A percentile compares a stretch with the other conserved stretches of the same genome.
These are phyloP conservation scores for Cheilosia vernalis DNA, from an alignment of 2,888 invertebrate species.

Conservation along the genomic window DNA sequence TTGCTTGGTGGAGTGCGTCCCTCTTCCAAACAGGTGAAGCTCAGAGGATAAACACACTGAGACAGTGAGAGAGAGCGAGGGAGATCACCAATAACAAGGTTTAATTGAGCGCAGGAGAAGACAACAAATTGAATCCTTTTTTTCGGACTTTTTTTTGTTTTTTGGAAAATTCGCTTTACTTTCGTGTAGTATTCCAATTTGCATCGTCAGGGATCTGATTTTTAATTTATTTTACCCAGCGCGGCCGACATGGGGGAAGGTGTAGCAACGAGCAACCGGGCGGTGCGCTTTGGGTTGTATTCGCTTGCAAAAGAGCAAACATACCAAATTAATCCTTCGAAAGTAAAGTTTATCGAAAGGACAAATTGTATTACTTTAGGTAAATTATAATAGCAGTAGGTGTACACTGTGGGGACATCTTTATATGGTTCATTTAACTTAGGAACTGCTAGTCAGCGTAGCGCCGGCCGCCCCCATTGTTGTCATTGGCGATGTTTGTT, in stretches of 20 bases:
- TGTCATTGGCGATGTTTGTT: constrained; percentile 64
- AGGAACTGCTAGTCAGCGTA: constrained; percentile 14
- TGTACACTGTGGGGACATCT: constrained; percentile 49
- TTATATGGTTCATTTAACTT: constrained; percentile 71
- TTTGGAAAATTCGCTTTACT: constrained; percentile 57
- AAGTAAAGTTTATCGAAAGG: constrained; percentile 64
- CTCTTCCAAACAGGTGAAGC: constrained; percentile 31
- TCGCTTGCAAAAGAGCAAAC: constrained; percentile 47
- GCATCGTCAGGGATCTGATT: constrained; percentile 68
- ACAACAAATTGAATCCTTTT: constrained; percentile 73
- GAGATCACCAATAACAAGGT: constrained; percentile 55
- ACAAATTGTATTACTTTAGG: constrained; percentile 70
- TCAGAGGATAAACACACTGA: constrained; percentile 1
- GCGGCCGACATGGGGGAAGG: not conserved
- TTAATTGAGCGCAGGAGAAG: constrained; percentile 73
- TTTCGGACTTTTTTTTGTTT: not conserved
- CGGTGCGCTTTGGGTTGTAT: not conserved
- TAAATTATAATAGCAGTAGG: constrained; percentile 41
- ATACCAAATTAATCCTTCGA: constrained; percentile 71
- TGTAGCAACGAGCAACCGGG: not conserved
- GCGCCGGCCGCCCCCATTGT: not conserved
- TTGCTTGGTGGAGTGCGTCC: constrained; percentile 46
- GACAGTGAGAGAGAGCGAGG: constrained; percentile 1
- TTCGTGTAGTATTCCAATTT: constrained; percentile 72
- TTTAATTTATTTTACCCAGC: constrained; percentile 44